phyloP scores from a whole-genome alignment of 2,113 vertebrate genomes.

The Lophura nycthemera region DNA sequence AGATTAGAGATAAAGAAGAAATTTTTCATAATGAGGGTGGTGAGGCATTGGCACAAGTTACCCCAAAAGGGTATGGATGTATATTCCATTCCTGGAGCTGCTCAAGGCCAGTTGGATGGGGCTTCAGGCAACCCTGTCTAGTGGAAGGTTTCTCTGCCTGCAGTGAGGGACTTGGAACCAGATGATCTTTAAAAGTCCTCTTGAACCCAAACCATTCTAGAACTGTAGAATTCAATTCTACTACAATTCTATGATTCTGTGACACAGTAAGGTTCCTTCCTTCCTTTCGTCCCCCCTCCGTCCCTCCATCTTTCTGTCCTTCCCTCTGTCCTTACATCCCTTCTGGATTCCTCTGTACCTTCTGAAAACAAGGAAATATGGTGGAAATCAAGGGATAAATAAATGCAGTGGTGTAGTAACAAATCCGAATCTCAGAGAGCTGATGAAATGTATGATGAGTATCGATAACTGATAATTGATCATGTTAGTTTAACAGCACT shows the following conservation, averaged over 20 bases:
- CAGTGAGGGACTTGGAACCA: background rate
- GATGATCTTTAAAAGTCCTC: background rate
- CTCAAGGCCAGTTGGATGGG: background rate
- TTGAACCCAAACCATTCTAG: background rate
- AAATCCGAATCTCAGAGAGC: background rate
- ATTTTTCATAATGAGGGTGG: background rate
- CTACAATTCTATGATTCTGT: background rate
- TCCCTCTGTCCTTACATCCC: background rate
- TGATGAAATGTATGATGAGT: background rate
- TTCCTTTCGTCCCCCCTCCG: background rate
- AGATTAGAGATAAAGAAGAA: background rate
- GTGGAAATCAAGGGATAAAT: background rate
- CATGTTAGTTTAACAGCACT: slow-evolving; percentile 35
- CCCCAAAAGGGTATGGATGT: background rate
- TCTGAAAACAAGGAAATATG: background rate
- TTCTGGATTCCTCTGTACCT: background rate
- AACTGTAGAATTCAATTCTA: background rate
- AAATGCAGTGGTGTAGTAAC: background rate
- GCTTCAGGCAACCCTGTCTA: background rate
- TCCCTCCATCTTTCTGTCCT: background rate
- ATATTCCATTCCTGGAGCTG: background rate
- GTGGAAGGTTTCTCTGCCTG: background rate
- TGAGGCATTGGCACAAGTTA: background rate
- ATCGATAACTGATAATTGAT: slow-evolving; percentile 21
- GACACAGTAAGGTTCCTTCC: background rate